Percentiles rank a stretch among this genome's conserved stretches.
These are phyloP conservation scores for Spodoptera frugiperda DNA, from an alignment of 1,140 invertebrate genomes.

Conservation along the genomic window DNA sequence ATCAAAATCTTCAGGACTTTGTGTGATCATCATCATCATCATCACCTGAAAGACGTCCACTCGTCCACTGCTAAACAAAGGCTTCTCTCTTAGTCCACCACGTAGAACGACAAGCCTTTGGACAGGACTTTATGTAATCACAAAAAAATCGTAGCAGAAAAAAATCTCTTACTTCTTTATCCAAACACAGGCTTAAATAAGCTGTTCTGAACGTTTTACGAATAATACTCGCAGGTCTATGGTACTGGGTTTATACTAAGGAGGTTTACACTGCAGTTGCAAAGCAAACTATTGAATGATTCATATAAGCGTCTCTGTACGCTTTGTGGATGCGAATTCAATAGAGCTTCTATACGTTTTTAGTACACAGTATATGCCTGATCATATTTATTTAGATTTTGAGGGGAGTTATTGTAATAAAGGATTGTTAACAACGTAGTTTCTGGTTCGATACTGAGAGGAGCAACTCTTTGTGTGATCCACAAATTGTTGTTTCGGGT, in stretches of 20 bases:
- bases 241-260: conserved; percentile 28
- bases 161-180: no score
- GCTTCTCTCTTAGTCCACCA: no score
- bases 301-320: conserved; percentile 24
- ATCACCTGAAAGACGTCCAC: no score
- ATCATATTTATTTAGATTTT: conserved; percentile 26
- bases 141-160: no score
- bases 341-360: conserved; percentile 31
- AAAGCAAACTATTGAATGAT: conserved; percentile 34
- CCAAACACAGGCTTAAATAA: background rate
- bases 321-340: conserved; percentile 46
- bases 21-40: no score
- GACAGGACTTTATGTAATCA: no score
- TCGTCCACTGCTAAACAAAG: no score
- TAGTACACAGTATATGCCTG: conserved; percentile 1
- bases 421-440: background rate
- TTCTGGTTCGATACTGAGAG: no score
- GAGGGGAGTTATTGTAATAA: background rate
- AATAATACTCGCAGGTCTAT: conserved; percentile 36
- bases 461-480: no score
- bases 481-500: no score
- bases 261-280: conserved; percentile 40
- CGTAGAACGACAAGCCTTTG: no score
- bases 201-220: conserved; percentile 17
- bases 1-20: no score